Base-by-base conservation (phyloP, 1,140 invertebrate genomes). In the Aculops lycopersici region DNA sequence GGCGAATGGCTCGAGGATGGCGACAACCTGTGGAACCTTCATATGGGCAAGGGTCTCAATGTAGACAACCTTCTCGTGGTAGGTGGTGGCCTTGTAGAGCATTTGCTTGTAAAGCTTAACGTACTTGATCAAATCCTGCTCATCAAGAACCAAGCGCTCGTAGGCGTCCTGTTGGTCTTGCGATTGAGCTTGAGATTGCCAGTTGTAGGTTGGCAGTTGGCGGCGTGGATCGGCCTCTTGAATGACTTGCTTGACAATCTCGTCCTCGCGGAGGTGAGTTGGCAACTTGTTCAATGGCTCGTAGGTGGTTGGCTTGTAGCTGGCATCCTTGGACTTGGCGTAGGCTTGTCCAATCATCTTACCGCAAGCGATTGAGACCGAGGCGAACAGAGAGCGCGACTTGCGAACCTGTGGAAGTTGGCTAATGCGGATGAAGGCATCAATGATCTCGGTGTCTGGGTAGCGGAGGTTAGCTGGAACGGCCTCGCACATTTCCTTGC, bases 41-140 rank as follows among this genome's bases (percentile, higher is more conserved):
- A 43, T 47, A 20, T 36, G 41, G n/a, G 46, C 37, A 20, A 49
- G 31, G n/a, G 44, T 42, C 21, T 49, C 41, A n/a, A 49, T 43
- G 17, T 45, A 44, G 5, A 44, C 40, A 2, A 44, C 40, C 21
- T 46, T 46, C 17, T 46, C 19, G 31, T 46, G 39, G 39, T 41
- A 46, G 13, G 37, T 21, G 2, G 35, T 40, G 12, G 43, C n/a
- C 2, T 17, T 31, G 3, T 38, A 20, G 12, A 48, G 38, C 20
- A 47, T 21, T 39, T 39, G 21, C 5, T 20, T 35, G 1, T 44
- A 21, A 8, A 40, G 20, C 17, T 42, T 4, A 24, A 46, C 15
- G 17, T 47, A 43, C 8, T 20, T 12, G 14, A 12, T 12, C 17
- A 45, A 5, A 15, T 45, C 44, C 21, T 38, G 36, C 17, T 44